phyloP scores from a whole-genome alignment of 2,888 invertebrate genomes.

The Drosophila stalkeri region DNA sequence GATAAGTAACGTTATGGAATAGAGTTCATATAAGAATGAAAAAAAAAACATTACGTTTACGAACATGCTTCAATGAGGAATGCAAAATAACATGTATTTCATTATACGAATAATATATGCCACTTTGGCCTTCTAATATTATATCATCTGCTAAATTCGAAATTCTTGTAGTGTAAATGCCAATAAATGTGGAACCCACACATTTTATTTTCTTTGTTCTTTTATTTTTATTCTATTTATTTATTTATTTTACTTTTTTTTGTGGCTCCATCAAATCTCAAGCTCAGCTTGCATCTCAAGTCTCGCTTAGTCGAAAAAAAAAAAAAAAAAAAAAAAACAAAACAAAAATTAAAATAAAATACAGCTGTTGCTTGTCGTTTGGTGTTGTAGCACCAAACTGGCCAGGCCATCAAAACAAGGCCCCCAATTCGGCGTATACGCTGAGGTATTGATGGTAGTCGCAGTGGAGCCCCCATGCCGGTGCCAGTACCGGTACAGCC shows the following conservation, averaged over 20 bases:
- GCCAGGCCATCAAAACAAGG: constrained; percentile 77
- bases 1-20: background rate
- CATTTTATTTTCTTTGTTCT: constrained; percentile 9
- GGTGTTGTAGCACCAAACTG: constrained; percentile 59
- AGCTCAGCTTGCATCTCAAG: constrained; percentile 17
- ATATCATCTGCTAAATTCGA: background rate
- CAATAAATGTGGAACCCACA: constrained; percentile 32
- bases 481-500: constrained; percentile 62
- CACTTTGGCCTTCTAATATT: constrained; percentile 3
- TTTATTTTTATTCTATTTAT: too few species aligned
- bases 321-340: background rate
- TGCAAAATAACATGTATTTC: background rate
- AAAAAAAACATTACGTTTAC: background rate
- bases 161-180: constrained; percentile 3
- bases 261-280: constrained; percentile 16
- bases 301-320: constrained; percentile 11
- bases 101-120: background rate
- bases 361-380: constrained; percentile 62
- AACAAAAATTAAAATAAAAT: constrained; percentile 19
- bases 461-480: constrained; percentile 62
- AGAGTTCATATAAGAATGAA: background rate
- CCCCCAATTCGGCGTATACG: constrained; percentile 66
- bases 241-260: too few species aligned
- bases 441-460: constrained; percentile 14
- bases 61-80: background rate